Base-by-base conservation (phyloP, 1,140 invertebrate species). In the Macrostomum lignano region DNA sequence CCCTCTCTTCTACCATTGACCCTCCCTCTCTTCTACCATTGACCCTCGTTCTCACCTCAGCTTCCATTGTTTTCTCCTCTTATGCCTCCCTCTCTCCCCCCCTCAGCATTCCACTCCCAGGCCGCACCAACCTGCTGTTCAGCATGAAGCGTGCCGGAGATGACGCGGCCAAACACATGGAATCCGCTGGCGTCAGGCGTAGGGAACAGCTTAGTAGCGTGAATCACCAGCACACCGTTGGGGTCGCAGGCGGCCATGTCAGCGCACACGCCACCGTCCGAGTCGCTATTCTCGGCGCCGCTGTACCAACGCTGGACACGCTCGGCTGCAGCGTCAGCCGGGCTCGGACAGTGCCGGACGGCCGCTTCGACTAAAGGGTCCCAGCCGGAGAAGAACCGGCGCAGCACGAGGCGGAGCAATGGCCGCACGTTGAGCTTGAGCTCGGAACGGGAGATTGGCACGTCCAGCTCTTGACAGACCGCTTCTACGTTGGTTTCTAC, bases 191-290 rank as follows among this genome's bases (percentile, higher is more conserved):
- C 93, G 54, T 98, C 91, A 41, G 84, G 73, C 0, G 82, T 93
- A n/a, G 91, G 82, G 51, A 93, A 98, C 69, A 94, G 84, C 64
- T 98, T 98, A 22, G 81, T 82, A 38, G 81, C 94, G 52, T 98
- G 86, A n/a, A 96, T 67, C 62, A 76, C 71, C 11, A 78, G 46
- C 17, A 67, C 61, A 21, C 73, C 76, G 37, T 81, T 70, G 40
- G 84, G 73, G 61, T 93, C 74, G 56, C 86, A 96, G 35, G 69
- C 66, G 2, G 72, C 58, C 76, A 96, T 91, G 47, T 78, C 70
- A 34, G 72, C 66, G 28, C 70, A 75, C 21, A 94, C 60, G 21
- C 70, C 62, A 17, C 71, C 71, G 34, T 77, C 73, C 31, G 68
- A 59, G 0, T n/a, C n/a, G n/a, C n/a, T n/a, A n/a, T n/a, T n/a